Evolutionary conservation across 2,888 invertebrate species (phyloP).

Genomic region (Cheilosia pagana): DNA sequence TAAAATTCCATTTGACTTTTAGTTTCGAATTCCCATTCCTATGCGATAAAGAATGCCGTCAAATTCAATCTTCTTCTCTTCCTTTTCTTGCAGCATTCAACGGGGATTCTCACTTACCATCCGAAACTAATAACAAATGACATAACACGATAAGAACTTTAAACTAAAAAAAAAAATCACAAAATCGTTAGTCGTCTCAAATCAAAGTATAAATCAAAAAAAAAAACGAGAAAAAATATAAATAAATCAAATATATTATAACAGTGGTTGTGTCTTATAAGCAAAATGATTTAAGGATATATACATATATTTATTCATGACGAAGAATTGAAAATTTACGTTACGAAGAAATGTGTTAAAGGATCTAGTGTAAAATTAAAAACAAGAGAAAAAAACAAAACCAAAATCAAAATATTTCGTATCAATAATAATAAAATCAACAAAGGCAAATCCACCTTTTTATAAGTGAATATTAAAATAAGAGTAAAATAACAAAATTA

Average conservation of each 20-base stretch:
- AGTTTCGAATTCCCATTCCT: constrained; percentile 5
- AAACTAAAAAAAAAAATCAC: constrained; percentile 29
- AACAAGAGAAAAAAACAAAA: constrained; percentile 20
- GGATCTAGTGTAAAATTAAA: constrained; percentile 17
- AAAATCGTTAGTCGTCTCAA: constrained; percentile 40
- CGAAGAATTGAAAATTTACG: constrained; percentile 57
- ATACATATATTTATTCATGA: constrained; percentile 65
- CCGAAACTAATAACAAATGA: constrained; percentile 40
- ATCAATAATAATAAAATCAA: constrained; percentile 57
- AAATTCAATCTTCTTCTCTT: constrained; percentile 46
- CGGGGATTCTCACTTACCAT: constrained; percentile 38
- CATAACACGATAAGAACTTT: constrained; percentile 42
- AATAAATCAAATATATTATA: constrained; percentile 71
- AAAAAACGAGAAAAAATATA: constrained; percentile 13
- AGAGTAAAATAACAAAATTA: constrained; percentile 51
- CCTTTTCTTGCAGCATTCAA: constrained; percentile 57
- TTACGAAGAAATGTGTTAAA: constrained; percentile 19
- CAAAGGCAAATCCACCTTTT: constrained; percentile 70
- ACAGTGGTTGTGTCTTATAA: constrained; percentile 76
- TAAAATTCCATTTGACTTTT: not conserved
- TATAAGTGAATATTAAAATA: constrained; percentile 60
- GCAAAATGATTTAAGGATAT: constrained; percentile 69
- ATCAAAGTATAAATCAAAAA: constrained; percentile 45
- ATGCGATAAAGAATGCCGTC: constrained; percentile 3
- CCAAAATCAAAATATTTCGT: constrained; percentile 49